Base-by-base conservation (phyloP, 2,113 vertebrate species). In the Penelope pileata region DNA sequence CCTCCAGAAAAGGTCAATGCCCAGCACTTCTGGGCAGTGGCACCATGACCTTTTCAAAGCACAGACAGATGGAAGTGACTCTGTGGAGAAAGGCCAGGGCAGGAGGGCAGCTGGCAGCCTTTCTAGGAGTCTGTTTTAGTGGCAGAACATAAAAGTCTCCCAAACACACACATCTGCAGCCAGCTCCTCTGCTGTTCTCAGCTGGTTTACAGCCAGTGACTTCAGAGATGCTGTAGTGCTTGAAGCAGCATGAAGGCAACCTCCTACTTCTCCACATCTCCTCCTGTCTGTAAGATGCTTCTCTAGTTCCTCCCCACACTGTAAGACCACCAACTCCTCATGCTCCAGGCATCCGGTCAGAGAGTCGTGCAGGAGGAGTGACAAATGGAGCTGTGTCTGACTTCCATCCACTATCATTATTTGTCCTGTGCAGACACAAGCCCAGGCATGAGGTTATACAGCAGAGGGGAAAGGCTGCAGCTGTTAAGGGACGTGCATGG, bases 41-140 rank as follows among this genome's bases (percentile, higher is more conserved):
- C 92, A 86, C 26, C 30, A n/a, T 0, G 9, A 76, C 88, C 95
- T 96, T 96, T 95, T 85, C 68, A 94, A 94, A 94, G 82, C 83
- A 38, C 1, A 12, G 86, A 88, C 79, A 94, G 73, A 72, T 69
- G 73, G 85, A 84, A 92, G 86, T 27, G 47, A 38, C 89, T 81
- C 43, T 54, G 47, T 69, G 27, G 50, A 74, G 50, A 70, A 60
- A 95, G 91, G 76, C 58, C 73, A 83, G 66, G 81, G 50, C 93
- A 94, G 67, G 24, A 92, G 83, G 88, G 83, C 94, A 94, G 53
- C 63, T 79, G 77, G 81, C 72, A 89, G 79, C 66, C 56, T 81
- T 45, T 74, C 18, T 45, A 32, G 70, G 51, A 53, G 53, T 13
- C 66, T 62, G 45, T 1, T 84, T 24, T 43, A 34, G 26, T 29